A percentile compares a stretch with the other conserved stretches of the same genome.
Evolutionary conservation across 2,797 vertebrate genomes (phyloP).

Genomic region (Cheirogaleus major): DNA sequence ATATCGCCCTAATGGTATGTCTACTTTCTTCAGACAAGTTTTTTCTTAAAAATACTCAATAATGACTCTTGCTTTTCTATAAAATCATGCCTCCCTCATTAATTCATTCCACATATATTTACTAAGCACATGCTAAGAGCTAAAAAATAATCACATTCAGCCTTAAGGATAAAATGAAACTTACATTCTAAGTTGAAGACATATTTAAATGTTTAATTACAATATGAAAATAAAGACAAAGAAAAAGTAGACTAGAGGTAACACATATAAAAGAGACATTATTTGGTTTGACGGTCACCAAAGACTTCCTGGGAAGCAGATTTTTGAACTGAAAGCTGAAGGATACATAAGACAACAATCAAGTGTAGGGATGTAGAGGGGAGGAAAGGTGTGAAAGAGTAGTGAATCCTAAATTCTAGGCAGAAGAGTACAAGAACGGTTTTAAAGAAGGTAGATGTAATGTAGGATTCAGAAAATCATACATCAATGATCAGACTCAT

Average conservation of each 20-base stretch:
- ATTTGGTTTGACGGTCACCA: background rate
- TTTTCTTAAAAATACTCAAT: background rate
- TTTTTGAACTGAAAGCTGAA: background rate
- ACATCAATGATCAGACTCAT: background rate
- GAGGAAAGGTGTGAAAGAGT: background rate
- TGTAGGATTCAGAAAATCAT: background rate
- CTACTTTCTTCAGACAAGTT: background rate
- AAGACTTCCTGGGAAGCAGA: background rate
- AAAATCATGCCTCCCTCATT: background rate
- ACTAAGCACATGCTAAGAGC: background rate
- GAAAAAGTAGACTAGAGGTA: background rate
- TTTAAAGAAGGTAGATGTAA: background rate
- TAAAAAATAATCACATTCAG: background rate
- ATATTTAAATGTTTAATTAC: background rate
- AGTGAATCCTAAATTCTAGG: background rate
- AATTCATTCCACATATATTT: background rate
- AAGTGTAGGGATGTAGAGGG: background rate
- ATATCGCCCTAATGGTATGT: background rate
- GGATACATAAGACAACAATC: background rate
- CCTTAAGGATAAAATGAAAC: background rate
- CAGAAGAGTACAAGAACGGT: background rate
- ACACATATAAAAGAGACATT: background rate
- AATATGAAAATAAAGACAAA: background rate
- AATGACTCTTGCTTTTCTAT: background rate
- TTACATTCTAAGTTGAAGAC: background rate